These are phyloP conservation scores for Boloria selene DNA, from an alignment of 2,888 invertebrate genomes.

Conservation along the genomic window DNA sequence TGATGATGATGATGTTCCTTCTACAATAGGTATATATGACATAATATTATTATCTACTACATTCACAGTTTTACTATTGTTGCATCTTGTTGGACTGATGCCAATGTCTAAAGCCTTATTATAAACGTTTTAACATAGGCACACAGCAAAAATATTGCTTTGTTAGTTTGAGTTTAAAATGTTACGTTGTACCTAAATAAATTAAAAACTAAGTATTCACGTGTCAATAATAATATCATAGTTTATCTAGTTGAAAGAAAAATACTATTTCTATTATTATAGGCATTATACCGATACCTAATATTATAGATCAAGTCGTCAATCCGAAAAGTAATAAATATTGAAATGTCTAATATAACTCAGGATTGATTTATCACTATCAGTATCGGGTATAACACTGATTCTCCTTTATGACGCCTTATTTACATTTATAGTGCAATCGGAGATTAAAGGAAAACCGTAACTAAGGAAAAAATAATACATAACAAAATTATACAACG, in stretches of 20 bases:
- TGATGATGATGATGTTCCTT: too few relatives aligned
- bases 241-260: too few relatives aligned
- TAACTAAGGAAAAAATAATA: background rate
- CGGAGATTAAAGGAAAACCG: conserved; percentile 20
- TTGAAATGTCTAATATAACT: conserved; percentile 32
- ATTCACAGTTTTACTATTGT: conserved; percentile 2
- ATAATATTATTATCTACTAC: background rate
- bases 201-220: too few relatives aligned
- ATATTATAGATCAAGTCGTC: background rate
- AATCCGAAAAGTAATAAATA: conserved; percentile 32
- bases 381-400: background rate
- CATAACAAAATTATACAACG: background rate
- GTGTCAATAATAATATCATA: too few relatives aligned
- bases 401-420: conserved; percentile 17
- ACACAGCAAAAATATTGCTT: conserved; percentile 28
- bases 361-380: conserved; percentile 16
- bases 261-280: conserved; percentile 3
- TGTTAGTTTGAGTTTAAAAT: conserved; percentile 12
- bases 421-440: conserved; percentile 33
- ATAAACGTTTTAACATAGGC: conserved; percentile 33
- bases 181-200: too few relatives aligned
- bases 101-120: conserved; percentile 30
- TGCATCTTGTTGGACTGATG: conserved; percentile 26
- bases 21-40: background rate
- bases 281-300: conserved; percentile 1